Base-by-base conservation (phyloP, 2,888 invertebrate genomes). In the Amiota minor region DNA sequence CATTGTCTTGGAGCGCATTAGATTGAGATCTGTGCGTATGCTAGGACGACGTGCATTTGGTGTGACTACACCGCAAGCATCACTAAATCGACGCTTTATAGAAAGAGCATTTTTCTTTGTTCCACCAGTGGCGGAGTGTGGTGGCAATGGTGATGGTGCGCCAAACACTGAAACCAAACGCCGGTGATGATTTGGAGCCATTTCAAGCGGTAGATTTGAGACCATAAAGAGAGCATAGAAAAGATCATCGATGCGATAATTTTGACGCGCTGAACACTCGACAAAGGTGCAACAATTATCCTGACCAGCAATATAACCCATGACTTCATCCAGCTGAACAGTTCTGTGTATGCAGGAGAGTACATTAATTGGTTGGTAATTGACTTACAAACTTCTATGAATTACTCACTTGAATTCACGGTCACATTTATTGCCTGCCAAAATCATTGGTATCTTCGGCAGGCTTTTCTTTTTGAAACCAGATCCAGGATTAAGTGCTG, bases 341-440 rank as follows among this genome's bases (percentile, higher is more conserved):
- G 93, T 93, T 90, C 96, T 95, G 88, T 10, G 80, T 78, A 78
- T 70, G 62, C 35, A 18, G 6, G 6, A 35, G 6, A 35, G 35
- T 35, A 35, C 2, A 16, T 55, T 8, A 53, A 2, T 67, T 3
- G 9, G 1, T 67, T 49, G 1, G 16, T 6, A 1, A 14, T 50
- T 50, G 4, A 14, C 1, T 2, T 50, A 23, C 1, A 23, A 23
- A 23, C 23, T 35, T 35, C 4, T 11, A 59, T 10, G 49, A 6
- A 47, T 4, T n/a, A 78, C 83, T 83, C 88, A 95, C 95, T 93
- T 94, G 84, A 94, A 92, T 67, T 96, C 96, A 84, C 92, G 93
- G 90, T 97, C 96, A 89, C 94, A 94, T 91, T 97, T 97, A 89
- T 96, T 97, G 71, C 96, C 96, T 2, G 95, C 96, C 75, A 97